Base-by-base conservation (phyloP, 2,113 vertebrate genomes). In the Electrona antarctica region DNA sequence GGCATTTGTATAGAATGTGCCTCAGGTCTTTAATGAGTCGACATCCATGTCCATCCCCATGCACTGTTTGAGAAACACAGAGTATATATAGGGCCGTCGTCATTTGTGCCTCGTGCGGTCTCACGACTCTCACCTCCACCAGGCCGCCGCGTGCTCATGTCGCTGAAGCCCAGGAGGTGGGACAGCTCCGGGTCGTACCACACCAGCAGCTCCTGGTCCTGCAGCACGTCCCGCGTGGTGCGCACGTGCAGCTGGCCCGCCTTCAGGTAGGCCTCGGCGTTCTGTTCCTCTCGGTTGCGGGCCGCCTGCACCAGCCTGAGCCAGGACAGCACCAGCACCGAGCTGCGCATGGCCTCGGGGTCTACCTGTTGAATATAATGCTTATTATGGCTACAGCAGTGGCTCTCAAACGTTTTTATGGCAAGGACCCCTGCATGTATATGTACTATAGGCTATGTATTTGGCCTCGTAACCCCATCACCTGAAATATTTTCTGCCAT, bases 151-250 rank as follows among this genome's bases (percentile, higher is more conserved):
- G 83, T 47, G 76, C 81, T 91, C 69, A 93, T 88, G 63, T 95
- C 93, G 8, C 85, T 90, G 74, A 97, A 95, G 47, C 94, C 94
- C 78, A 97, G 85, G 8, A 96, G 94, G 46, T 87, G 91, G 79
- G 94, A 94, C 66, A 96, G 91, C 41, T 96, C 95, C 46, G 90
- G 87, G 70, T 96, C 93, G 58, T 96, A 97, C 95, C 96, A 96
- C 64, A 97, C 94, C 52, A 96, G 90, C 54, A 96, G 89, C 63
- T 97, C 95, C 69, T 97, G 95, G 4, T 95, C 94, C 82, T 91
- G 89, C 7, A 28, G 83, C 59, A 96, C 93, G 77, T 91, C 89
- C 77, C 94, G 87, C 5, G 84, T 93, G 61, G 93, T 90, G 12
- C 94, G 90, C 69, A 92, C 93, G 47, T 93, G 94, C 47, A 96